phyloP scores from a whole-genome alignment of 2,888 invertebrate species.

The Caenorhabditis angaria region DNA sequence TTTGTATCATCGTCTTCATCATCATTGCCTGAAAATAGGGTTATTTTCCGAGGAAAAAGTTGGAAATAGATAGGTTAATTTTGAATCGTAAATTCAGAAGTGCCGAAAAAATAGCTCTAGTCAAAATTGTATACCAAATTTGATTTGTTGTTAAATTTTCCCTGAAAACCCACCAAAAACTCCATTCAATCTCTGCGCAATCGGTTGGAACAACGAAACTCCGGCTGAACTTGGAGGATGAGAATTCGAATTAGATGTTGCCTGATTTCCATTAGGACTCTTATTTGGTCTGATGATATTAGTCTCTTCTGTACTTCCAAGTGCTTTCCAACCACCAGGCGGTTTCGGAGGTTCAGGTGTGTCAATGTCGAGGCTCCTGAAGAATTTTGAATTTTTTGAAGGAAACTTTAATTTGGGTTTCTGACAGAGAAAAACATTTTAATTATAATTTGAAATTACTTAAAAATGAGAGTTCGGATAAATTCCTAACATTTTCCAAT shows the following conservation, averaged over 20 bases:
- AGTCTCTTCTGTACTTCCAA: constrained; percentile 16
- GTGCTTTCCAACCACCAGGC: constrained; percentile 34
- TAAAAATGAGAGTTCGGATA: no score
- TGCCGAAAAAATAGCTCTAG: no score
- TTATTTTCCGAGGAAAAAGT: neutral
- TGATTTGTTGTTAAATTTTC: no score
- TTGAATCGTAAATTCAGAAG: no score
- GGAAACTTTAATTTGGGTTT: no score
- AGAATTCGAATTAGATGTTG: no score
- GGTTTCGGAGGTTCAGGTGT: constrained; percentile 1
- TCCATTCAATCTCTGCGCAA: constrained; percentile 48
- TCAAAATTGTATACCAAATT: no score
- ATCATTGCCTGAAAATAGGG: constrained; percentile 36
- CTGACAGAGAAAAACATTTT: no score
- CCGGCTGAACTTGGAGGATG: constrained; percentile 3
- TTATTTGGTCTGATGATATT: neutral
- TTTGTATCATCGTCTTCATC: constrained; percentile 63
- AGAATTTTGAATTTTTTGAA: no score
- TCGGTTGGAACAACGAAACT: constrained; percentile 22
- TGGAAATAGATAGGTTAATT: no score
- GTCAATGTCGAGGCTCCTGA: neutral
- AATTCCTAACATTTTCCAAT: no score
- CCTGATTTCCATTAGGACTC: constrained; percentile 1
- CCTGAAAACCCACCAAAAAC: constrained; percentile 56
- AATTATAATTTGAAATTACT: no score